These are phyloP conservation scores for Thryonomys swinderianus DNA, from an alignment of 2,113 vertebrate genomes.

Conservation along the genomic window DNA sequence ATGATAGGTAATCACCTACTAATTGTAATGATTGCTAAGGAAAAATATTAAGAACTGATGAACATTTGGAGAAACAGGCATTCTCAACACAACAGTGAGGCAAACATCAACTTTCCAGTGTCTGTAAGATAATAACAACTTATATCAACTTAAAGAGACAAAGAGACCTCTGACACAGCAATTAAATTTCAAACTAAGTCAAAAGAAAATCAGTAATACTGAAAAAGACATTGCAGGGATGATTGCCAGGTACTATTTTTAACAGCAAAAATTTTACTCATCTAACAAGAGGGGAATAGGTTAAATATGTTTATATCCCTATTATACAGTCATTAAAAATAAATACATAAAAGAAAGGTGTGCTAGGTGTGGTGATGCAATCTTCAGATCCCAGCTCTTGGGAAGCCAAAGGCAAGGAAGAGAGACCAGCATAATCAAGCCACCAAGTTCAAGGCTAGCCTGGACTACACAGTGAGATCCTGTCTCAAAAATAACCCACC, in stretches of 20 bases:
- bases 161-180: neutral
- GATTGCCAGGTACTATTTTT: neutral
- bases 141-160: conserved; percentile 8
- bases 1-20: neutral
- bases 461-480: neutral
- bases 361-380: neutral
- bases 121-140: conserved; percentile 28
- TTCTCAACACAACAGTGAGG: neutral
- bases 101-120: conserved; percentile 16
- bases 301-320: neutral
- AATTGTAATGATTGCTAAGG: conserved; percentile 12
- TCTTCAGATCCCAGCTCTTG: neutral
- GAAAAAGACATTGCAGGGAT: neutral
- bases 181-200: conserved; percentile 17
- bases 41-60: conserved; percentile 42
- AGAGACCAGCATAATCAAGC: neutral
- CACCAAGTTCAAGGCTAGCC: neutral
- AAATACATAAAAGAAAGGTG: neutral
- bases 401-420: neutral
- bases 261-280: neutral
- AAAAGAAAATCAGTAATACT: neutral
- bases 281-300: neutral
- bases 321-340: neutral
- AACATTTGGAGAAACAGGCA: neutral
- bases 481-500: neutral